Base-by-base conservation (phyloP, 2,113 vertebrate species). In the Oreochromis spilurus region DNA sequence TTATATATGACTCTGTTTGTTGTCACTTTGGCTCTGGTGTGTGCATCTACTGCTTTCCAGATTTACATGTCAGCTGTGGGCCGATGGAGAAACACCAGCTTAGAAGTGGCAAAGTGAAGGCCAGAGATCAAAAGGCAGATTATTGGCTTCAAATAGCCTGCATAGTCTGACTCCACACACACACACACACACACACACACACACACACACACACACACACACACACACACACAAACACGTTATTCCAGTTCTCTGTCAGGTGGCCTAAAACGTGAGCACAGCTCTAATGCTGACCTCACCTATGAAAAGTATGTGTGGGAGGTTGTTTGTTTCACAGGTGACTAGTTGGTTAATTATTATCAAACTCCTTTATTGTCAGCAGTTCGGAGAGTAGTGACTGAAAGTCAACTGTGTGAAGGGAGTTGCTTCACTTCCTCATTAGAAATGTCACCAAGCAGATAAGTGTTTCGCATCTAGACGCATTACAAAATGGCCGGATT, bases 41-140 rank as follows among this genome's bases (percentile, higher is more conserved):
- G 45, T 85, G 31, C 72, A 26, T 40, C 58, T 36, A 7, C 65
- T n/a, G 26, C 4, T 11, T 10, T 79, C 38, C 75, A 85, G 84
- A 83, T 91, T 82, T 48, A 16, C 17, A 79, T 53, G 60, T 94
- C 91, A 81, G 67, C 31, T 17, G 62, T 82, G 88, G 72, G 24
- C 55, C 70, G 62, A 81, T 11, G 4, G 19, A 86, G 87, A 90
- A 87, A 90, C 84, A 50, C 7, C 48, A 89, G 88, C 86, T 92
- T 82, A 80, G 83, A 91, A 77, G 21, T 80, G 81, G 62, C 45
- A 62, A 87, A 80, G 87, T 86, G 84, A 85, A 52, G 62, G 57
- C 81, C 60, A 79, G 86, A 90, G 93, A 93, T 93, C 90, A 91
- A 82, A 45, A 84, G 90, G 65, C 58, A 90, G 95, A 95, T 94